Base-by-base conservation (phyloP, 2,888 invertebrate species). In the Melanostoma mellinum region DNA sequence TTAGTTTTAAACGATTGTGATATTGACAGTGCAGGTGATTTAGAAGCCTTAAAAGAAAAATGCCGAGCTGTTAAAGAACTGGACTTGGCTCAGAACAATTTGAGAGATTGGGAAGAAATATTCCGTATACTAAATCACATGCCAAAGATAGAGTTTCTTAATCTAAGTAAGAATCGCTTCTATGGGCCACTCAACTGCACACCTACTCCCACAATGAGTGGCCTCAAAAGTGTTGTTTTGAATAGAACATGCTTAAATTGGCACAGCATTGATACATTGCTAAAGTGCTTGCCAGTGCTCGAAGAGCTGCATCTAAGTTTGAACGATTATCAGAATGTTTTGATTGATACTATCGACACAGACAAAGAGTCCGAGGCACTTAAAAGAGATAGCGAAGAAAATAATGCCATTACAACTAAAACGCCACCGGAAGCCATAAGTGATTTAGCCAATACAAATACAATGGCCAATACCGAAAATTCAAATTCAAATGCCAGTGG, bases 221-320 rank as follows among this genome's bases (percentile, higher is more conserved):
- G 93, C 87, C 92, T 96, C 40, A 94, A 94, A 86, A 95, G 95
- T 89, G 93, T 98, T 78, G 96, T 98, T 58, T 92, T 98, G 20
- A 98, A 98, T 91, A 96, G 96, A 58, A 98, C 98, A 0, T 94
- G 95, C 86, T 94, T 97, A 35, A 94, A 96, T 80, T 98, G 98
- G 98, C 93, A 94, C 46, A 95, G 95, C 87, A 94, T 98, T 50
- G 94, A 95, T 87, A 93, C 94, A 56, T 92, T 98, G 84, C 93
- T 98, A 68, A 94, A 94, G 88, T 93, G 95, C 88, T 92, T 96
- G 85, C 96, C 95, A 74, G 94, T 94, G 89, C 92, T 98, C 52
- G 96, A 97, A 92, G 98, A 98, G 92, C 92, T 99, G 86, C 98
- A 98, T 92, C 92, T 98, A 88, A 98, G 98, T 89, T 93, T 98